These are phyloP conservation scores for Aphidius colemani DNA, from an alignment of 2,888 invertebrate genomes.

Conservation along the genomic window DNA sequence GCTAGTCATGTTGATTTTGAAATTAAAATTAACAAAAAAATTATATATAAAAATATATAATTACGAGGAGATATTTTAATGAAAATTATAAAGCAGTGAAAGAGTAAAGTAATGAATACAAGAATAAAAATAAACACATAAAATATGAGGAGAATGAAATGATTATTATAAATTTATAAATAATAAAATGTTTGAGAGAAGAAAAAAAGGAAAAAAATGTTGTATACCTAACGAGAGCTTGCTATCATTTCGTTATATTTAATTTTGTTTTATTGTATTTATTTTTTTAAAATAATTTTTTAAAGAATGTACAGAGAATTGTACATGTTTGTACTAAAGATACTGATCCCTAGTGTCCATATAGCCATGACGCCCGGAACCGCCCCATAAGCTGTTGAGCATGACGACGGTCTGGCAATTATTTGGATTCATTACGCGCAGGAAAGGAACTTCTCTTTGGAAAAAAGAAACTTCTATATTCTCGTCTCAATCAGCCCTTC, in stretches of 20 bases:
- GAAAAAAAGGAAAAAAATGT: too few species aligned
- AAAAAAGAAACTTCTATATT: constrained; percentile 9
- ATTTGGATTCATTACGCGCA: constrained; percentile 40
- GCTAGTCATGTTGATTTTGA: too few species aligned
- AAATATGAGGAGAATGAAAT: not conserved
- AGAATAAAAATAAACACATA: not conserved
- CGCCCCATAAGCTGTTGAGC: constrained; percentile 37
- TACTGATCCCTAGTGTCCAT: constrained; percentile 22
- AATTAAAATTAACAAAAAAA: too few species aligned
- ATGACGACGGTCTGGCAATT: constrained; percentile 46
- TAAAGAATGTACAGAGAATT: not conserved
- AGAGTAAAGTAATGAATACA: too few species aligned
- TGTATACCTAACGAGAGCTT: too few species aligned
- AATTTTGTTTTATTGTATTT: too few species aligned
- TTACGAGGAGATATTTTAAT: too few species aligned
- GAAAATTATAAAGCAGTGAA: too few species aligned
- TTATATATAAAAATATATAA: too few species aligned
- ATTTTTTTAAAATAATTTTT: not conserved
- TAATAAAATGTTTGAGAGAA: not conserved
- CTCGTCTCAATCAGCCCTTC: constrained; percentile 1
- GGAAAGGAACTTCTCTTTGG: constrained; percentile 51
- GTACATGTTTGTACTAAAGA: constrained; percentile 12
- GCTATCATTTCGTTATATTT: too few species aligned
- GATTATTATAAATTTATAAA: too few species aligned
- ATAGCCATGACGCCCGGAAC: constrained; percentile 35